phyloP scores from a whole-genome alignment of 2,113 vertebrate genomes.

The Phyllostomus hastatus region DNA sequence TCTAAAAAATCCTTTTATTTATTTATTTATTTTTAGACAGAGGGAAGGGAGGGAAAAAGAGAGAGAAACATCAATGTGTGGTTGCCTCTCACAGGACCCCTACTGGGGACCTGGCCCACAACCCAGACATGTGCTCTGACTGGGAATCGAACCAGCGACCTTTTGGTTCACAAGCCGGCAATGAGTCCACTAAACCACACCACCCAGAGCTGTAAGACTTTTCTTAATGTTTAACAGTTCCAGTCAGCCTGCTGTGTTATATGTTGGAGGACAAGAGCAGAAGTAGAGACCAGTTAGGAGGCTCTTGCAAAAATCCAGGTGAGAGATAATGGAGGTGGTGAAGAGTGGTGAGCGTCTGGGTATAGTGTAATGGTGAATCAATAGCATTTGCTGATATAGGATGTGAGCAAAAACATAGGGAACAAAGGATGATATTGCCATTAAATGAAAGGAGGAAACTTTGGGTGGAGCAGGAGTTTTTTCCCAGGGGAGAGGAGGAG shows the following conservation, averaged over 20 bases:
- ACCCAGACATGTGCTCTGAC: too few relatives aligned
- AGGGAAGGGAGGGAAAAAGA: too few relatives aligned
- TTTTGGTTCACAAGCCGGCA: too few relatives aligned
- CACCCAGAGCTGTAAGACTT: not conserved
- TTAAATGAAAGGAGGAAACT: not conserved
- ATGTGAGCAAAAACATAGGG: not conserved
- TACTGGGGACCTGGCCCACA: too few relatives aligned
- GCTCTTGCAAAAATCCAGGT: not conserved
- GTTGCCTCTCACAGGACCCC: too few relatives aligned
- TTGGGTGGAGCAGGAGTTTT: not conserved
- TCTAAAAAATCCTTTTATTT: too few relatives aligned
- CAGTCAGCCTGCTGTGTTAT: not conserved
- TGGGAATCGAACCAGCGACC: too few relatives aligned
- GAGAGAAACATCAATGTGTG: too few relatives aligned
- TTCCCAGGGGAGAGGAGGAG: not conserved
- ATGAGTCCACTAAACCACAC: too few relatives aligned
- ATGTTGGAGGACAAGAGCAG: not conserved
- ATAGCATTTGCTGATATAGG: not conserved
- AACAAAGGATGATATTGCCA: not conserved
- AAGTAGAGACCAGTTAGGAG: not conserved
- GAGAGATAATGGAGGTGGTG: not conserved
- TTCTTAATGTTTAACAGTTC: not conserved
- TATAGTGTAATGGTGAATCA: not conserved
- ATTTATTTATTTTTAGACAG: too few relatives aligned
- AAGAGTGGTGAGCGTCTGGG: not conserved